Evolutionary conservation across 1,140 invertebrate genomes (phyloP), one percentile per base, ranked within the genome.

Genomic region (Drosophila eugracilis): DNA sequence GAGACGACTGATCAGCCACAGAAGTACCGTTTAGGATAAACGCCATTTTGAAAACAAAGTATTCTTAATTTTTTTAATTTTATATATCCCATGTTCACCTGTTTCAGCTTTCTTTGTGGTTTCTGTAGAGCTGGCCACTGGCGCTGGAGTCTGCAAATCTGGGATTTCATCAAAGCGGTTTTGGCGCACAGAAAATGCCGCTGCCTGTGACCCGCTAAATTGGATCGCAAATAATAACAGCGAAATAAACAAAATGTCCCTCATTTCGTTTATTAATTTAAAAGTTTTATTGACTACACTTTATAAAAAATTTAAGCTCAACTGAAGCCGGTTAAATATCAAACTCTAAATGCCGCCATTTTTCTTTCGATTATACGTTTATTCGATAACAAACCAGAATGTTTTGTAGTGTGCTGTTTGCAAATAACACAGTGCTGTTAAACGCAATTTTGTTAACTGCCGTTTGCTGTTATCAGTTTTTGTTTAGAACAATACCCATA

Each of bases 171-270:
- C 26, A 28, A 58, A 26, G 1, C 45, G 45, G 44, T 78, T 85
- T 30, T 85, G 63, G 0, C 83, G 63, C 10, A 73, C 37, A 3
- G 73, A 66, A 78, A 66, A 74, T 12, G 77, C 55, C 6, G 26
- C 17, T 7, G 36, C 63, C 5, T 22, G 21, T 5, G 62, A 52
- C 24, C 17, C 37, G 12, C 36, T 1, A 5, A 49, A 5, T 41
- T 60, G 19, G 12, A 39, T 9, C 10, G 32, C 21, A 24, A 69
- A 1, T 39, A 75, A 15, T 32, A 74, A 24, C 72, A 48, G 17
- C 48, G 17, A 37, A 45, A 15, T 42, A 12, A n/a, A 59, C n/a
- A 28, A 48, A 26, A 36, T 6, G 1, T 57, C 55, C n/a, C 9
- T 14, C 70, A 74, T 74, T 36, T 1, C 0, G 10, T 17, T 45